Evolutionary conservation across 2,797 vertebrate species (phyloP).

Genomic region (Catostomus latipinnis): DNA sequence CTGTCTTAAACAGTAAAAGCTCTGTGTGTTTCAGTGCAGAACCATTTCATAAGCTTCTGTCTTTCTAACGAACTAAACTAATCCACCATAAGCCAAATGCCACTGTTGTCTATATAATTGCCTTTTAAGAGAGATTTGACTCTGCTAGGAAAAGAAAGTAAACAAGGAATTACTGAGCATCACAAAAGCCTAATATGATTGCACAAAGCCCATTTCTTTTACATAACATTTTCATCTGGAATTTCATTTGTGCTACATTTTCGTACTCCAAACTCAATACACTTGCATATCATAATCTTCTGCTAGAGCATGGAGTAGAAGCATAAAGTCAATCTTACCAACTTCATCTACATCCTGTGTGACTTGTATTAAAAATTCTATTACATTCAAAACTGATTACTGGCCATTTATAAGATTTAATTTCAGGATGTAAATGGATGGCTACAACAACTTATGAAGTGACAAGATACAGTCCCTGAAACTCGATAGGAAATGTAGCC

Average conservation of each 20-base stretch:
- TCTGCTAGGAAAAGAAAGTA: constrained; percentile 59
- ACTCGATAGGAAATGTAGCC: constrained; percentile 32
- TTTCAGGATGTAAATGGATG: constrained; percentile 12
- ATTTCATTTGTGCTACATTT: constrained; percentile 29
- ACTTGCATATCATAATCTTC: constrained; percentile 52
- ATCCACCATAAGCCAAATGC: constrained; percentile 31
- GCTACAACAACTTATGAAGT: constrained; percentile 7
- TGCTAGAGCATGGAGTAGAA: constrained; percentile 10
- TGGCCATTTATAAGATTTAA: constrained; percentile 11
- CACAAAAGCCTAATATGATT: constrained; percentile 72
- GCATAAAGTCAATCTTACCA: not conserved
- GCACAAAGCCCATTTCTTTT: constrained; percentile 57
- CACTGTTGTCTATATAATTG: constrained; percentile 47
- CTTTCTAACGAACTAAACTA: constrained; percentile 33
- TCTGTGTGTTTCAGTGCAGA: constrained; percentile 16
- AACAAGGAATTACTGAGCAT: constrained; percentile 66
- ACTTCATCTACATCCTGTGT: constrained; percentile 11
- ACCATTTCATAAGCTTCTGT: constrained; percentile 29
- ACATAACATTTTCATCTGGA: constrained; percentile 67
- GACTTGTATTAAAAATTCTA: not conserved
- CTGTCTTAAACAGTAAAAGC: constrained; percentile 53
- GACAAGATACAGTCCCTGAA: constrained; percentile 31
- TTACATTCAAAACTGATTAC: constrained; percentile 18
- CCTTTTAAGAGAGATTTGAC: constrained; percentile 65
- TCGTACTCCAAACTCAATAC: constrained; percentile 57